Conservation (phyloP, 1,140 invertebrate genomes). For the Stegodyphus dumicola region DNA sequence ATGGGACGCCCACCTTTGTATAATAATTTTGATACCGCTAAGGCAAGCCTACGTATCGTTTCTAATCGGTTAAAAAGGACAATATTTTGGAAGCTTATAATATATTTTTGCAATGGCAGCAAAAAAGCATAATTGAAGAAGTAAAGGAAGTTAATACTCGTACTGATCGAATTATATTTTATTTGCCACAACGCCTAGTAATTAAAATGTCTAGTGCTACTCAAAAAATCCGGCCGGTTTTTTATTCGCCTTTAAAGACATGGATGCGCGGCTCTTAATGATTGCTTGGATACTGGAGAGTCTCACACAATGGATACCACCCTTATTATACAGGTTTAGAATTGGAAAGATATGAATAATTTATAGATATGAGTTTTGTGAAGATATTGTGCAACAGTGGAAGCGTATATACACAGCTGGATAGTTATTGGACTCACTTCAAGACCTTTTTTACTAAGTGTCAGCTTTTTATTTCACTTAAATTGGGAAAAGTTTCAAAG, state of each 20-base stretch:
- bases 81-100: background rate
- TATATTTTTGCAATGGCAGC: background rate
- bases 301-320: background rate
- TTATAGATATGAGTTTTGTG: too few relatives aligned
- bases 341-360: background rate
- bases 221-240: background rate
- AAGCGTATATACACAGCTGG: background rate
- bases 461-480: too few relatives aligned
- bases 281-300: background rate
- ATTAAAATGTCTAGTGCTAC: background rate
- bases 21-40: conserved; percentile 15
- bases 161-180: background rate
- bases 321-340: background rate
- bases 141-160: background rate
- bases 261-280: background rate
- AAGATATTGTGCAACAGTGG: background rate
- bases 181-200: background rate
- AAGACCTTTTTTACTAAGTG: too few relatives aligned
- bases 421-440: too few relatives aligned
- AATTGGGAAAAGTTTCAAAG: too few relatives aligned
- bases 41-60: conserved; percentile 1
- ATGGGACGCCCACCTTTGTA: conserved; percentile 9
- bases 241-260: background rate
- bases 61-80: conserved; percentile 5
- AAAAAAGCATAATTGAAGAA: background rate